These are phyloP conservation scores for Umimayanthus kanabou DNA, from an alignment of 92 coral and sea anemone genomes.

Conservation along the genomic window DNA sequence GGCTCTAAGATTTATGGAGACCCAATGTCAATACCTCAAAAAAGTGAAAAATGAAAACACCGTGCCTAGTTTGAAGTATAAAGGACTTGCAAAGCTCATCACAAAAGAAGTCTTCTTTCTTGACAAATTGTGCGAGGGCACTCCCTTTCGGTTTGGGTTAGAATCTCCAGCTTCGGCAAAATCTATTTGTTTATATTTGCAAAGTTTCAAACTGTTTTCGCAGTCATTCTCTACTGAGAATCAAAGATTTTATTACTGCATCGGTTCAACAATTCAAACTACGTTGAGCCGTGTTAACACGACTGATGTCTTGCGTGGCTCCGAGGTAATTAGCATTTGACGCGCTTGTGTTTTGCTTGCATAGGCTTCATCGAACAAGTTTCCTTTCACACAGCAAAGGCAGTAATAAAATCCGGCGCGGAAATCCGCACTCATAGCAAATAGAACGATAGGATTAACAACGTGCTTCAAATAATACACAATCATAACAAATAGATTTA, in stretches of 20 bases:
- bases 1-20: no score
- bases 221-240: background rate
- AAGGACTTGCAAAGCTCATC: no score
- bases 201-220: background rate
- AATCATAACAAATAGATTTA: constrained; percentile 36
- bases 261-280: background rate
- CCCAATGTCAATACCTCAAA: no score
- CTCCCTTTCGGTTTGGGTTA: no score
- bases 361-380: background rate
- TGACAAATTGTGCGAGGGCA: no score
- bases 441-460: constrained; percentile 55
- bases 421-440: constrained; percentile 61
- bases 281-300: background rate
- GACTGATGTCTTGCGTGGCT: background rate
- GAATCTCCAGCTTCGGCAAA: no score
- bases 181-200: no score
- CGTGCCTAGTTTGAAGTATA: no score
- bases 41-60: no score
- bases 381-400: constrained; percentile 16
- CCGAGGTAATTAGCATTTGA: background rate
- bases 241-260: background rate
- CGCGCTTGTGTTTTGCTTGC: background rate
- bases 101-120: no score
- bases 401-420: constrained; percentile 42
- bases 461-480: constrained; percentile 58